phyloP scores from a whole-genome alignment of 1,140 invertebrate species.

The Batillaria attramentaria region DNA sequence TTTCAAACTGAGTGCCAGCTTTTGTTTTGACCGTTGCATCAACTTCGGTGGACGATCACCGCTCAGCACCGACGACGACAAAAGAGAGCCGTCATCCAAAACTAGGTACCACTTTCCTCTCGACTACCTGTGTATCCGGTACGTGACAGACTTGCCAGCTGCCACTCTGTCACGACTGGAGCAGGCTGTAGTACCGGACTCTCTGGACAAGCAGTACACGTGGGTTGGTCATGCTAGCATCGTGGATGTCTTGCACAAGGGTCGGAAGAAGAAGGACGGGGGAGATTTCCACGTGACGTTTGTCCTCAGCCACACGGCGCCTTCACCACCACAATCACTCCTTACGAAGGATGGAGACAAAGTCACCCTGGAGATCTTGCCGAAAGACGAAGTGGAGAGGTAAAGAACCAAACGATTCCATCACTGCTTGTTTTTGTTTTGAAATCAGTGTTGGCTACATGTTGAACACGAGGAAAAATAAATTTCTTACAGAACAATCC shows the following conservation, averaged over 20 bases:
- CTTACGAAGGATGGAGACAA: background rate
- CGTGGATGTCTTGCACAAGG: background rate
- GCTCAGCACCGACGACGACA: too few species aligned
- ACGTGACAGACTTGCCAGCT: background rate
- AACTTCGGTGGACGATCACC: conserved; percentile 21
- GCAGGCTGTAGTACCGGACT: background rate
- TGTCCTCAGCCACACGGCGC: background rate
- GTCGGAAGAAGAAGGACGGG: background rate
- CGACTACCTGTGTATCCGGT: conserved; percentile 39
- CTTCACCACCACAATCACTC: background rate
- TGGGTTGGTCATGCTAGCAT: conserved; percentile 13
- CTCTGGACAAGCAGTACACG: conserved; percentile 19
- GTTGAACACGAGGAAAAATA: background rate
- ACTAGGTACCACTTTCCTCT: background rate
- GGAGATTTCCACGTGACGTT: background rate
- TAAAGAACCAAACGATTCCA: background rate
- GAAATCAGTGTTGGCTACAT: background rate
- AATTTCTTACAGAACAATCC: background rate
- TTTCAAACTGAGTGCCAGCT: conserved; percentile 31
- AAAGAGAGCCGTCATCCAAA: background rate
- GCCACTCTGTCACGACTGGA: background rate
- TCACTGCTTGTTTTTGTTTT: background rate
- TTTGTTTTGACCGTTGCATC: conserved; percentile 24
- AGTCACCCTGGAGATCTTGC: conserved; percentile 13
- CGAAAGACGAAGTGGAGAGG: conserved; percentile 29